Percentiles rank a stretch among this genome's conserved stretches.
Conservation (phyloP, 2,113 vertebrate genomes). For the Tychaedon coryphoeus region DNA sequence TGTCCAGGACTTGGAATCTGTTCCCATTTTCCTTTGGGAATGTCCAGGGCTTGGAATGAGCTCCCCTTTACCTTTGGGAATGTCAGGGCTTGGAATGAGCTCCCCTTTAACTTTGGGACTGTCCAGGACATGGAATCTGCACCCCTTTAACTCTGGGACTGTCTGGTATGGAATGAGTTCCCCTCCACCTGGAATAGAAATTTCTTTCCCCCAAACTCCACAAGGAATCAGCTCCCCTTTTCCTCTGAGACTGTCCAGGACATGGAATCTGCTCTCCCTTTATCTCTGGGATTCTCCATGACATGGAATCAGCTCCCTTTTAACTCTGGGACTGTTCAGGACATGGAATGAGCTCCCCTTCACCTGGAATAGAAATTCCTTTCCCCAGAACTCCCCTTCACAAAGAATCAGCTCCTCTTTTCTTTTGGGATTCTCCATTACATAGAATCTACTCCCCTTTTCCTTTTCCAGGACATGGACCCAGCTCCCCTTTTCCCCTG, state of each 20-base stretch:
- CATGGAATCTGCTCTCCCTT: background rate
- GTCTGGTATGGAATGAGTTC: background rate
- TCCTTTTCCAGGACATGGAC: no score
- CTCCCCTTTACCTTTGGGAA: no score
- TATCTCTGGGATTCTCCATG: fast-evolving
- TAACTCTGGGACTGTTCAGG: fast-evolving
- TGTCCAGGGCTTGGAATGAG: background rate
- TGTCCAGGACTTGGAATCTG: background rate
- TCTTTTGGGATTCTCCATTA: fast-evolving
- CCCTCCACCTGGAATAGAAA: background rate
- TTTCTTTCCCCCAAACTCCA: background rate
- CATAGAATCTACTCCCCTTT: background rate
- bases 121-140: no score
- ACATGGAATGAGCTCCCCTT: no score
- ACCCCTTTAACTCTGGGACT: no score
- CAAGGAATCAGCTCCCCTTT: background rate
- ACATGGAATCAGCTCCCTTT: background rate
- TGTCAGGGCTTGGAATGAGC: no score
- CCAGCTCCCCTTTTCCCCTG: no score
- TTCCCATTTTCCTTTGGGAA: background rate
- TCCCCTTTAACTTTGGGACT: no score
- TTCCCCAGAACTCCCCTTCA: background rate
- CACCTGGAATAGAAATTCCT: no score
- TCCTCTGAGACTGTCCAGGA: no score
- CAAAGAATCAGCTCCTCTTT: background rate